Base-by-base conservation (phyloP, 2,113 vertebrate genomes). In the Nothocercus nigrocapillus region DNA sequence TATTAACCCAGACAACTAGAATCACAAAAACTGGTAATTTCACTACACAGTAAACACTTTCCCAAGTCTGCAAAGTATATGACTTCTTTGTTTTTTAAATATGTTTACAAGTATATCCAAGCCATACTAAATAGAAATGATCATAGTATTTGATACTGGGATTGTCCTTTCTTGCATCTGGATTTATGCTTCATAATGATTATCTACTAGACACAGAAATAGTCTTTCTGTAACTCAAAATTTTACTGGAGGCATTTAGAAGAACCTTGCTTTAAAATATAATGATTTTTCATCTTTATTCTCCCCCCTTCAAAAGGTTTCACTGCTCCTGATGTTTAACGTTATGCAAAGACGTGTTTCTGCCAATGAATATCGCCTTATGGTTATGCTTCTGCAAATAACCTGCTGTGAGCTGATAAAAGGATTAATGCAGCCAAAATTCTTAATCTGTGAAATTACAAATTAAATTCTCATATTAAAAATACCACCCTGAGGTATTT, bases 331-430 rank as follows among this genome's bases (percentile, higher is more conserved):
- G 97, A 98, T 98, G 98, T 98, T 98, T 98, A 97, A 98, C 98
- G 98, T 98, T 98, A 97, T 98, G 98, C 98, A 98, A 97, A 96
- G 98, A 98, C 93, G 96, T 98, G 98, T 98, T 98, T 98, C 98
- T 98, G 98, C 98, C 97, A 98, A 98, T 98, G 98, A 98, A 98
- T 98, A 98, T 98, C 97, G 97, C 97, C 98, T 98, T 98, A 98
- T 98, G 98, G 98, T 98, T 98, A 98, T 98, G 98, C 98, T 98
- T 98, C 98, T 97, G 98, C 98, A 98, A 98, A 98, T 98, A 98
- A 98, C 98, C 99, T 99, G 99, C 99, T 99, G 98, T 98, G 98
- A 97, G 98, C 98, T 99, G 99, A 99, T 99, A 99, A 99, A 99
- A 98, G 99, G 99, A 99, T 99, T 99, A 99, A 99, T 99, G 98